These are phyloP conservation scores for Lontra canadensis DNA, from an alignment of 2,113 vertebrate genomes.

Conservation along the genomic window DNA sequence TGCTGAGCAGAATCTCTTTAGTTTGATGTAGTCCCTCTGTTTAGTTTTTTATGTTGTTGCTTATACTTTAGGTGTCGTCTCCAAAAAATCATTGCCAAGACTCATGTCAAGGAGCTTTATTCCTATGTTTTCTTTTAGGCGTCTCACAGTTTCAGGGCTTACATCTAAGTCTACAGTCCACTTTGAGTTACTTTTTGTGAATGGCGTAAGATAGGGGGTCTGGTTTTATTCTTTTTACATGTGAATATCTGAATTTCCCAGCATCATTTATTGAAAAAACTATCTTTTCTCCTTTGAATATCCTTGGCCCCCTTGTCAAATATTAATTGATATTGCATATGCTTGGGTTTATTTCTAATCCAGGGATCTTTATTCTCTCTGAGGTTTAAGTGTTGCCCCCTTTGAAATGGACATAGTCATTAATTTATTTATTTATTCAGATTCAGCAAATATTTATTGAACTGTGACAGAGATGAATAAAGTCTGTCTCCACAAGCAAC, in stretches of 20 bases:
- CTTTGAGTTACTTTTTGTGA: neutral
- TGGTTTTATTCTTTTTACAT: neutral
- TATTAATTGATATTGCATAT: neutral
- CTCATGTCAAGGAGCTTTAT: neutral
- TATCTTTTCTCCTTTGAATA: neutral
- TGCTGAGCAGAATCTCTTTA: neutral
- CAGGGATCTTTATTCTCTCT: conserved; percentile 25
- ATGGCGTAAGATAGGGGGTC: neutral
- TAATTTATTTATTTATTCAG: neutral
- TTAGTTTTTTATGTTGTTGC: neutral
- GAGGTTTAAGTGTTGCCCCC: neutral
- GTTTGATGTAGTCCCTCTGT: neutral
- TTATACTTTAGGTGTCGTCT: neutral
- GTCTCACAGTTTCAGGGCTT: neutral
- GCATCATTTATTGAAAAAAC: neutral
- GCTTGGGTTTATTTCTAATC: neutral
- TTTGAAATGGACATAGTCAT: neutral
- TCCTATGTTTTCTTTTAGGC: neutral
- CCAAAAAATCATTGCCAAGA: neutral
- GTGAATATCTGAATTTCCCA: neutral
- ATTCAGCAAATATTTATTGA: conserved; percentile 13
- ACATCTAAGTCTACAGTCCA: neutral
- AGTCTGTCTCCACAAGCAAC: neutral
- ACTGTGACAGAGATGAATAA: neutral
- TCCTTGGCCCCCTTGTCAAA: neutral